Base-by-base conservation (phyloP, 2,888 invertebrate genomes). In the Ischnura elegans region DNA sequence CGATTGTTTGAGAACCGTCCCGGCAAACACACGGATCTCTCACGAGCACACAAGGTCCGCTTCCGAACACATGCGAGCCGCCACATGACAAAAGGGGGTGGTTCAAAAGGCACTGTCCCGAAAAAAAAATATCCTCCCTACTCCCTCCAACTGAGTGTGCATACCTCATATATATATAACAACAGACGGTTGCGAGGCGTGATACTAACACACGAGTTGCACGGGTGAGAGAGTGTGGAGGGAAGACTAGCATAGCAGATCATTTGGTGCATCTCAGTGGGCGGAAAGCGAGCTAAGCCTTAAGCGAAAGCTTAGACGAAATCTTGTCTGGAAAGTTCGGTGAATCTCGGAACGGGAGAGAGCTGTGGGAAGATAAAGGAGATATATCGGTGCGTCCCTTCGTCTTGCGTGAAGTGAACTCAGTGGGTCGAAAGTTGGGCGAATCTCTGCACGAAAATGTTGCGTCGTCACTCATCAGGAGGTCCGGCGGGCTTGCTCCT, bases 1-100 rank as follows among this genome's bases (percentile, higher is more conserved):
- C 42, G 61, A 55, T 90, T 90, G 90, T 90, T 90, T 90, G 90
- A 90, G 61, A 43, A 61, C 42, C 55, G 90, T 90, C 90, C 55
- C 61, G 90, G 90, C 61, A 90, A 90, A 61, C 90, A 90, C 90
- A 51, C 87, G n/a, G 1, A n/a, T n/a, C n/a, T n/a, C n/a, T n/a
- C 61, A 61, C 61, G 3, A 1, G 6, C 61, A 61, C n/a, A 25
- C 47, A 51, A 51, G 19, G 19, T 10, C 19, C 61, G n/a, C 76
- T 25, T 76, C 76, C 25, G 29, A 36, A 36, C 76, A 36, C 76
- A 76, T 25, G 76, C 25, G 19, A 36, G 76, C 0, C 10, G 3
- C 0, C 76, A 25, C 61, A 61, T 61, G 21, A 51, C 61, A 61
- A 10, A n/a, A n/a, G n/a, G 5, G n/a, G n/a, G 29, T 55, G 61